Percentiles rank a stretch among this genome's conserved stretches.
Conservation (phyloP, 2,113 vertebrate species). For the Haplochromis burtoni region DNA sequence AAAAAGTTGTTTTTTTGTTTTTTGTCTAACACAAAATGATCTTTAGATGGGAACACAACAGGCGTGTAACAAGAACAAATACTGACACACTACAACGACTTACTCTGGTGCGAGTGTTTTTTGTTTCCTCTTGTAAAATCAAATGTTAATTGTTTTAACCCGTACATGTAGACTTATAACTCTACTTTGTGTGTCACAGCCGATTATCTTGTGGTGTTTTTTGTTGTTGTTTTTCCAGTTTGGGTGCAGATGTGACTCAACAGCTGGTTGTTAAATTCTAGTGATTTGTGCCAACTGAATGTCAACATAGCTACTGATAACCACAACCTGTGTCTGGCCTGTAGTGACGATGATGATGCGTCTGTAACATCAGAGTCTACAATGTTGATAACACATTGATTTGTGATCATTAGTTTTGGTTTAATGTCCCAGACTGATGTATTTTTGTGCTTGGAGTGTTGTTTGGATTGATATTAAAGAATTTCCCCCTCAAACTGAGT, state of each 20-base stretch:
- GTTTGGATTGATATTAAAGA: neutral
- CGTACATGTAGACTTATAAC: neutral
- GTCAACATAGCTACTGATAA: conserved; percentile 51
- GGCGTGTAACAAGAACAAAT: neutral
- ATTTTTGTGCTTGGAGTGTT: neutral
- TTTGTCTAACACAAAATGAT: neutral
- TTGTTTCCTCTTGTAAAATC: neutral
- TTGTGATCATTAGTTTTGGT: neutral
- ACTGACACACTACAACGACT: neutral
- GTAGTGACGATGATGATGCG: neutral
- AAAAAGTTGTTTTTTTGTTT: neutral
- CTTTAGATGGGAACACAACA: neutral
- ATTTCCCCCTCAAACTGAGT: neutral
- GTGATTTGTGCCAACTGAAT: conserved; percentile 68
- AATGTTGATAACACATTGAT: conserved; percentile 12
- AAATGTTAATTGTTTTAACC: neutral
- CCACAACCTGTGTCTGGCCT: neutral
- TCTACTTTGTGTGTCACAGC: conserved; percentile 8
- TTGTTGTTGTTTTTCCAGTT: neutral
- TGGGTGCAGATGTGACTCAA: neutral
- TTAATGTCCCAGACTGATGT: neutral
- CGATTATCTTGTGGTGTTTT: neutral
- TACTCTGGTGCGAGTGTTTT: neutral
- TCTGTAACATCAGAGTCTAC: conserved; percentile 3
- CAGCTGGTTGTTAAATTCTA: conserved; percentile 37